phyloP scores from a whole-genome alignment of 2,888 invertebrate genomes.

The Drosophila mettleri region DNA sequence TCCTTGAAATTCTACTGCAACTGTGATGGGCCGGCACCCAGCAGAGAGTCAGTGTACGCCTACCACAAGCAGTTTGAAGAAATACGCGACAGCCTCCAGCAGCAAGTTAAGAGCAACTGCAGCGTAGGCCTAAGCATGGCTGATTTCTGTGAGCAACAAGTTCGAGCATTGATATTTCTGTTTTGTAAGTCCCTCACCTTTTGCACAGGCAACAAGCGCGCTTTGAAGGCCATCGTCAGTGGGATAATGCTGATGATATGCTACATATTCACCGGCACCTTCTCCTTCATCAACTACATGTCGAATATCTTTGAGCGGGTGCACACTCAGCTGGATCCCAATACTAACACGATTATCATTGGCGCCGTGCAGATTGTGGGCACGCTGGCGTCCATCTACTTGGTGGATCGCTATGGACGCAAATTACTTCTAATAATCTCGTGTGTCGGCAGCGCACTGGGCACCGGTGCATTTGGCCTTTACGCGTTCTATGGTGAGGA shows the following conservation, averaged over 20 bases:
- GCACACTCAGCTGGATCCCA: conserved; percentile 74
- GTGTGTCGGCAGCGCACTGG: conserved; percentile 66
- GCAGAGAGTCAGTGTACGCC: conserved; percentile 58
- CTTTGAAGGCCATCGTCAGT: conserved; percentile 65
- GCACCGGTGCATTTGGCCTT: conserved; percentile 65
- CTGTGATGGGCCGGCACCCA: conserved; percentile 47
- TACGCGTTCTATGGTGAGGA: conserved; percentile 72
- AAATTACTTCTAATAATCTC: conserved; percentile 74
- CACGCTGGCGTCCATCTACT: conserved; percentile 63
- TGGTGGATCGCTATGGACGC: conserved; percentile 77
- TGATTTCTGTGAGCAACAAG: conserved; percentile 66
- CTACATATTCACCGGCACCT: conserved; percentile 73
- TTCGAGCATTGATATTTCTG: background rate
- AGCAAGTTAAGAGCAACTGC: conserved; percentile 40
- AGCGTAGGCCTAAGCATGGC: conserved; percentile 19
- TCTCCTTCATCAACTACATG: conserved; percentile 79
- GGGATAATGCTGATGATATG: conserved; percentile 68
- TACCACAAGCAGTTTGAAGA: conserved; percentile 58
- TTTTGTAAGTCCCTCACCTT: background rate
- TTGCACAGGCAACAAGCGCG: conserved; percentile 60
- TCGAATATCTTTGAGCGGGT: conserved; percentile 75
- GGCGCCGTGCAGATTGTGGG: conserved; percentile 78
- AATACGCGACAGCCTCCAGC: conserved; percentile 42
- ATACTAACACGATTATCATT: conserved; percentile 79
- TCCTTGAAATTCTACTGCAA: conserved; percentile 71